A percentile compares a stretch with the other conserved stretches of the same genome.
Conservation (phyloP, 2,113 vertebrate species). For the Psittacus erithacus region DNA sequence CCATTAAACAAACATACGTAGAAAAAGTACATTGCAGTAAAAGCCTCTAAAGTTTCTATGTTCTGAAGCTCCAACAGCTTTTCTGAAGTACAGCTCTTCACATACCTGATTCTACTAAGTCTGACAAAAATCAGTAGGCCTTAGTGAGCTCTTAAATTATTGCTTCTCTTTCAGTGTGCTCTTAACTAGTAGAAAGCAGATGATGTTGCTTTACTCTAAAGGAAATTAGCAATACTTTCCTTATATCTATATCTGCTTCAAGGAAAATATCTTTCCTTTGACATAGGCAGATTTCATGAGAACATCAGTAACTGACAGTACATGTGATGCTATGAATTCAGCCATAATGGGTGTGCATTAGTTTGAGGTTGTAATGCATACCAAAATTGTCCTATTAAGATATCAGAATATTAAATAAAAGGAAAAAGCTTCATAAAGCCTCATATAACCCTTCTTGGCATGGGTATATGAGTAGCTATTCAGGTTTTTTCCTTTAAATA, state of each 20-base stretch:
- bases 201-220: neutral
- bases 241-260: neutral
- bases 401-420: slow-evolving; percentile 57
- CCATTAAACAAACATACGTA: neutral
- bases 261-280: neutral
- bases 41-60: neutral
- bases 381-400: slow-evolving; percentile 33
- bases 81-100: neutral
- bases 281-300: neutral
- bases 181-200: neutral
- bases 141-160: neutral
- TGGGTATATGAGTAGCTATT: slow-evolving; percentile 10
- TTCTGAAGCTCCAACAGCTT: neutral
- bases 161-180: neutral
- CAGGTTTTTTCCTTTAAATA: neutral
- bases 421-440: slow-evolving; percentile 27
- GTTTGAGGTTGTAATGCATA: neutral
- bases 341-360: neutral
- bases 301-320: neutral
- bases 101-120: neutral
- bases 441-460: slow-evolving; percentile 35
- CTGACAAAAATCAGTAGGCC: neutral
- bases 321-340: neutral
- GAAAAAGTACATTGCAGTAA: neutral
- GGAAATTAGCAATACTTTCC: neutral